Evolutionary conservation across 2,797 vertebrate genomes (phyloP).

Genomic region (Pseudochirops corinnae): DNA sequence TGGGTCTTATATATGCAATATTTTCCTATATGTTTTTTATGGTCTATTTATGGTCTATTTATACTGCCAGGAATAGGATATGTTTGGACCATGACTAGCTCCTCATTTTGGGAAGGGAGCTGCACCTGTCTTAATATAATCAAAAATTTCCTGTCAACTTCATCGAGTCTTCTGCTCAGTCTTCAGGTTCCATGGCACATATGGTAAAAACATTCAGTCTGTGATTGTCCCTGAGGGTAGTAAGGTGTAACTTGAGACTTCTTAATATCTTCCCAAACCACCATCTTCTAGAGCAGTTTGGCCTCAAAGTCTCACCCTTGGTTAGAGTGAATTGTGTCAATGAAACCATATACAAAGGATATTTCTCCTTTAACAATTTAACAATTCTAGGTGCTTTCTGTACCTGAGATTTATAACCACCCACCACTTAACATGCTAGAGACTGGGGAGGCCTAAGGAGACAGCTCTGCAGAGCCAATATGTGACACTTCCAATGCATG

Average conservation of each 20-base stretch:
- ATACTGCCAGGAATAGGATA: neutral
- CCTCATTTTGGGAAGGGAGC: neutral
- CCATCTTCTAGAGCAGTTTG: neutral
- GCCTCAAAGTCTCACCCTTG: neutral
- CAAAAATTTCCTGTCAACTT: neutral
- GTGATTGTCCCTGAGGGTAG: neutral
- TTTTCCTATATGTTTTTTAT: neutral
- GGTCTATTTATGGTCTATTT: neutral
- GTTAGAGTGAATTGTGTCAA: neutral
- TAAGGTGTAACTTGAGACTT: neutral
- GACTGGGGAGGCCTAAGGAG: too few species aligned
- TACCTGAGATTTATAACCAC: neutral
- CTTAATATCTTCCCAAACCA: neutral
- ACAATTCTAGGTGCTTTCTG: neutral
- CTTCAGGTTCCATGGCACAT: neutral
- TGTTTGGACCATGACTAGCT: neutral
- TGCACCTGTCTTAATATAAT: neutral
- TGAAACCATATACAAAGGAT: neutral
- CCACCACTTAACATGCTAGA: too few species aligned
- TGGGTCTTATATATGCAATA: neutral
- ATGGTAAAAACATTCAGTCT: neutral
- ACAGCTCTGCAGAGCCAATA: too few species aligned
- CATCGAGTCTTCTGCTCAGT: neutral
- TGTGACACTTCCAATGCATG: too few species aligned
- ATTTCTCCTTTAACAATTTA: neutral